phyloP scores from a whole-genome alignment of 2,888 invertebrate genomes.

The Polydesmus complanatus region DNA sequence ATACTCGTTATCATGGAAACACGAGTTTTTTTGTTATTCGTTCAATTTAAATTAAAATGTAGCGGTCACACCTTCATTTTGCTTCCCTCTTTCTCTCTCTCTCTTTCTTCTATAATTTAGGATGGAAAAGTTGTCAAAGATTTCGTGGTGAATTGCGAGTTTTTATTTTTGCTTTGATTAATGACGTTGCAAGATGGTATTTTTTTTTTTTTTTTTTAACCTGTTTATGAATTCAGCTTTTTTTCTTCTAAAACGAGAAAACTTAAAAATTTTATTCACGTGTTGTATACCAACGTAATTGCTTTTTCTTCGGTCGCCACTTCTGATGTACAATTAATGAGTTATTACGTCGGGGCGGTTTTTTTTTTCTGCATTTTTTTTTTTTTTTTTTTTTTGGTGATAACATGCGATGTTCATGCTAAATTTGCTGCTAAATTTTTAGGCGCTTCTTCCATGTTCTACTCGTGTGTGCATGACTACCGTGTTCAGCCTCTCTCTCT shows the following conservation, averaged over 20 bases:
- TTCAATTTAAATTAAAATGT: not conserved
- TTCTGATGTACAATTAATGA: not conserved
- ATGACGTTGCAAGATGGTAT: not conserved
- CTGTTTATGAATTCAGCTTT: not conserved
- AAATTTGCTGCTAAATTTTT: too few species aligned
- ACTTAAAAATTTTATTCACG: not conserved
- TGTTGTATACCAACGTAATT: not conserved
- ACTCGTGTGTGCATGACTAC: too few species aligned
- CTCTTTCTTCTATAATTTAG: not conserved
- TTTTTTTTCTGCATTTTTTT: not conserved
- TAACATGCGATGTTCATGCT: not conserved
- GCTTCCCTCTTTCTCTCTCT: not conserved
- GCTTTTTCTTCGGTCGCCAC: not conserved
- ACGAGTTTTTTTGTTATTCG: too few species aligned
- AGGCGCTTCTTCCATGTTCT: too few species aligned
- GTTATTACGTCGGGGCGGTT: not conserved
- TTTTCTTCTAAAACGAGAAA: too few species aligned
- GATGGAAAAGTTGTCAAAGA: not conserved
- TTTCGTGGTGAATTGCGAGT: not conserved
- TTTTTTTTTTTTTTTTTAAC: not conserved
- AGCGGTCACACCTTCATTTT: not conserved
- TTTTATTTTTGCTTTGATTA: not conserved
- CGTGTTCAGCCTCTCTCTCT: too few species aligned
- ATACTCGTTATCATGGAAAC: too few species aligned
- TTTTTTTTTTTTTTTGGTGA: not conserved